phyloP scores from a whole-genome alignment of 92 coral and sea anemone species.

The Zoanthus solanderi region DNA sequence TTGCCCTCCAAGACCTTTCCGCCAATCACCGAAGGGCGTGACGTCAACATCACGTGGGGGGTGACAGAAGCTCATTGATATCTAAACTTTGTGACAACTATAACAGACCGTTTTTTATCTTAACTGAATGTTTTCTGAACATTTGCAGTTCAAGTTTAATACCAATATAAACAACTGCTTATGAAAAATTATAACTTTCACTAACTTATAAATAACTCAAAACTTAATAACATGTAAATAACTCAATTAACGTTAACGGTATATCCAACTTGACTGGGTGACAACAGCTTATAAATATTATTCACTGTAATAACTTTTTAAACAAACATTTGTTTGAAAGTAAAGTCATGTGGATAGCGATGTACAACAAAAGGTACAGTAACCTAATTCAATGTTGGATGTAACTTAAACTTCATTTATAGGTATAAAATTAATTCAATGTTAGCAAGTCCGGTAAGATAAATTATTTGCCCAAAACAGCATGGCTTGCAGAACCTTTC shows the following conservation, averaged over 20 bases:
- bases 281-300: conserved; percentile 37
- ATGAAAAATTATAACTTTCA: conserved; percentile 30
- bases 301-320: conserved; percentile 25
- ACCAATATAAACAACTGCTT: conserved; percentile 36
- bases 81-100: conserved; percentile 27
- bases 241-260: conserved; percentile 9
- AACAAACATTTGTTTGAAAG: conserved; percentile 31
- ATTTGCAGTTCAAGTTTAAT: conserved; percentile 34
- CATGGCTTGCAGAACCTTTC: conserved; percentile 42
- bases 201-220: conserved; percentile 31
- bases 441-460: conserved; percentile 23
- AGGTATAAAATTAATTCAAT: conserved; percentile 20
- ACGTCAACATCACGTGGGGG: too few relatives aligned
- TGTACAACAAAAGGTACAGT: conserved; percentile 39
- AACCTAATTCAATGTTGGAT: conserved; percentile 36
- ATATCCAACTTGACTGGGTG: conserved; percentile 31
- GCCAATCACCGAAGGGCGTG: too few relatives aligned
- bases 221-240: conserved; percentile 33
- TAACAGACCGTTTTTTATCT: conserved; percentile 30
- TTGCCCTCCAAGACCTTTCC: too few relatives aligned
- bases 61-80: too few relatives aligned
- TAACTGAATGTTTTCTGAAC: conserved; percentile 39
- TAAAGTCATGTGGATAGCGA: conserved; percentile 32
- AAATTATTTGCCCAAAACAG: conserved; percentile 29
- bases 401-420: conserved; percentile 14